phyloP scores from a whole-genome alignment of 2,888 invertebrate genomes.

The Diabrotica balteata region DNA sequence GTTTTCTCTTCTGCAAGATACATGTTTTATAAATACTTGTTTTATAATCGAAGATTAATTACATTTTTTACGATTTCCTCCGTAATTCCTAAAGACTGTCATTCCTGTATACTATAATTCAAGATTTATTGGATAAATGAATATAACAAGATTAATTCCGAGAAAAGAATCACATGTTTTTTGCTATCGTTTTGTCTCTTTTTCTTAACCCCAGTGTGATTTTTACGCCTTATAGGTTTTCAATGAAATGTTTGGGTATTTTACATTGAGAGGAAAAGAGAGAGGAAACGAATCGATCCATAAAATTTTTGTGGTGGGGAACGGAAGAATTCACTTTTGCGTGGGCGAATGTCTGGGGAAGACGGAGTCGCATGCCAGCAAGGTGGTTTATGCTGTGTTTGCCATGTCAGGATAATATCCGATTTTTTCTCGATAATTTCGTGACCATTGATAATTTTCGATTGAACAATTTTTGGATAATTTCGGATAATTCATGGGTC shows the following conservation, averaged over 20 bases:
- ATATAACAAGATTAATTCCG: not conserved
- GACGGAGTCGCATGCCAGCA: constrained; percentile 46
- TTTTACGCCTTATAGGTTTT: constrained; percentile 47
- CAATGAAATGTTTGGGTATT: constrained; percentile 49
- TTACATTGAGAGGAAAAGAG: constrained; percentile 32
- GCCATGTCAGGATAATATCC: too few relatives aligned
- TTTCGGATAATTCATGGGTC: too few relatives aligned
- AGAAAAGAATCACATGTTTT: not conserved
- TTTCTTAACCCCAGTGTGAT: not conserved
- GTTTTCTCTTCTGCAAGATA: too few relatives aligned
- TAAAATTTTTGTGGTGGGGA: constrained; percentile 42
- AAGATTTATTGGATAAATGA: not conserved
- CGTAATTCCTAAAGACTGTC: not conserved
- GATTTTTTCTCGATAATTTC: too few relatives aligned
- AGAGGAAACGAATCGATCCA: constrained; percentile 45
- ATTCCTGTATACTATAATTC: too few relatives aligned
- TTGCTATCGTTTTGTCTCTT: not conserved
- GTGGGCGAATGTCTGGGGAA: constrained; percentile 54
- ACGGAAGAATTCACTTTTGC: constrained; percentile 56
- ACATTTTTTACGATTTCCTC: not conserved
- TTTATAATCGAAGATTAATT: not conserved
- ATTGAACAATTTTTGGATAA: too few relatives aligned
- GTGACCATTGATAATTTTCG: too few relatives aligned
- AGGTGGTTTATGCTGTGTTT: constrained; percentile 33
- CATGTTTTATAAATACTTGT: too few relatives aligned